Base-by-base conservation (phyloP, 2,888 invertebrate genomes). In the Himalopsyche anomala region DNA sequence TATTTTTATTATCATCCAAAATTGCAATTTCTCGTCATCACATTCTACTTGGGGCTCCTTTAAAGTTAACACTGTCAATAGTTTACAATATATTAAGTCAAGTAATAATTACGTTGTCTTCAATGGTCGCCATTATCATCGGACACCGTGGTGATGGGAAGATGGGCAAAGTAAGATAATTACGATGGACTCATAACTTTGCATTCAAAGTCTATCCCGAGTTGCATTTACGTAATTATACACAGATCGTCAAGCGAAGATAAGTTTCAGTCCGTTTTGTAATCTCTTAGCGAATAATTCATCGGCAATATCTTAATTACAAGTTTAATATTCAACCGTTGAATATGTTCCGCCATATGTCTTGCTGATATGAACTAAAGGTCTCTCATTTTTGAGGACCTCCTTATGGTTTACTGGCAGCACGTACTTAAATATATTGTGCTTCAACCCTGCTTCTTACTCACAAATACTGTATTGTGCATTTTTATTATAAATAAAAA, bases 251-350 rank as follows among this genome's bases (percentile, higher is more conserved):
- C 74, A 74, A 74, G 38, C 38, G 28, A 12, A 74, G 74, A 74
- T 74, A 74, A 74, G 74, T 74, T 74, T 74, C 36, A 74, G 74
- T 74, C 74, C 74, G 15, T 36, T 74, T 74, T 45, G 80, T 42
- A 80, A 80, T 84, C 80, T 81, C 81, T 40, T 62, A n/a, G 28
- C 15, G 55, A 84, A 86, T 87, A 87, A 85, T 85, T 86, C 87
- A 86, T 85, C 45, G 84, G 51, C 81, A 55, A 87, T 86, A 87
- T 87, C 85, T 87, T 87, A 87, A 87, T 87, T 87, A 85, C 87
- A 38, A 86, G 84, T 87, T 86, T 86, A 87, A 87, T 86, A 87
- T 87, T 87, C 86, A 51, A 45, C 54, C 55, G 79, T n/a, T 74
- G 51, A 45, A 82, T 54, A 54, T 79, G 81, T 54, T 84, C 40